phyloP scores from a whole-genome alignment of 2,888 invertebrate species.

The Agrochola lychnidis region DNA sequence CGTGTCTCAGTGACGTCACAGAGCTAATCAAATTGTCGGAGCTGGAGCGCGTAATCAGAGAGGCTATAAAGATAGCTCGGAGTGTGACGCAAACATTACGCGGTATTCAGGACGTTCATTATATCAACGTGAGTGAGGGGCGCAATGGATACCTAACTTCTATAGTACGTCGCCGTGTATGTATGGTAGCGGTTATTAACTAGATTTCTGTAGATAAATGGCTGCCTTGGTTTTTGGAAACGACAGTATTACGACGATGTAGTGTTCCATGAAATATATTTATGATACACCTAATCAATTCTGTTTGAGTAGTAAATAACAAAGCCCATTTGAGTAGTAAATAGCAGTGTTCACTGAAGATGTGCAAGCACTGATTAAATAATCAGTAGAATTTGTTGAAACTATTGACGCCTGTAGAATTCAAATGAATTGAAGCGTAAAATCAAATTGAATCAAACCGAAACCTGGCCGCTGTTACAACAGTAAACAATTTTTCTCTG shows the following conservation, averaged over 20 bases:
- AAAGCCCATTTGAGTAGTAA: neutral
- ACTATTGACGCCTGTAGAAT: neutral
- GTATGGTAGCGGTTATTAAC: neutral
- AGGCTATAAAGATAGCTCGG: slow-evolving; percentile 74
- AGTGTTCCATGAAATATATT: neutral
- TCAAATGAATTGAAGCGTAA: neutral
- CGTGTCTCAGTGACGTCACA: slow-evolving; percentile 55
- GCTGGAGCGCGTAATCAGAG: slow-evolving; percentile 72
- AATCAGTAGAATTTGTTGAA: neutral
- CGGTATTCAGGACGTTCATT: slow-evolving; percentile 61
- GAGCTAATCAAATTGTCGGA: slow-evolving; percentile 76
- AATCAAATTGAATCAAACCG: neutral
- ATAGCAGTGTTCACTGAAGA: too few species aligned
- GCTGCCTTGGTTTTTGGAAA: neutral
- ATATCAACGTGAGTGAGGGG: slow-evolving; percentile 49
- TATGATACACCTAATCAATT: neutral
- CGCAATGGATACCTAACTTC: slow-evolving; percentile 55
- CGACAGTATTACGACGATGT: too few species aligned
- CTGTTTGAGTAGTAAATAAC: too few species aligned
- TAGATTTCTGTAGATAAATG: neutral
- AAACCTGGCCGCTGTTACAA: neutral
- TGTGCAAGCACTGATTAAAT: neutral
- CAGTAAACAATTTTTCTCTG: neutral
- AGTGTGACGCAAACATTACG: slow-evolving; percentile 71
- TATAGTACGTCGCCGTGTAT: neutral